These are phyloP conservation scores for Calycopis cecrops DNA, from an alignment of 1,140 invertebrate species.

Conservation along the genomic window DNA sequence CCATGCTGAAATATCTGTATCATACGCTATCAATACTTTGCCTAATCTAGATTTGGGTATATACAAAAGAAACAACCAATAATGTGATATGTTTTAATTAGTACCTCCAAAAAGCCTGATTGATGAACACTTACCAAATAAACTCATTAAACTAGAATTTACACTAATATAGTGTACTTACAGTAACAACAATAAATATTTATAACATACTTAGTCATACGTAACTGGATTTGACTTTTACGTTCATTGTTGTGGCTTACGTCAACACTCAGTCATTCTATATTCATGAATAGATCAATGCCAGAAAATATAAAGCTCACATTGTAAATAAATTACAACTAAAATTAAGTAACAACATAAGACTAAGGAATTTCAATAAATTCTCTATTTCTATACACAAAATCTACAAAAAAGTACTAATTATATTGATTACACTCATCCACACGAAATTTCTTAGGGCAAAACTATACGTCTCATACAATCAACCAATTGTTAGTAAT, in stretches of 20 bases:
- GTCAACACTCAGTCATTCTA: conserved; percentile 15
- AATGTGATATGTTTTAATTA: conserved; percentile 66
- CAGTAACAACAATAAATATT: conserved; percentile 51
- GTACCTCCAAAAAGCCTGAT: conserved; percentile 53
- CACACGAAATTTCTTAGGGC: background rate
- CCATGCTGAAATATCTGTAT: no score
- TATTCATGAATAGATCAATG: conserved; percentile 15
- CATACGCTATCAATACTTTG: no score
- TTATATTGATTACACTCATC: background rate
- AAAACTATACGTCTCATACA: background rate
- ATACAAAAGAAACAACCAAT: conserved; percentile 35
- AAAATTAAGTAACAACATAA: conserved; percentile 19
- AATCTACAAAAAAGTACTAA: conserved; percentile 1
- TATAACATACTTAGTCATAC: conserved; percentile 19
- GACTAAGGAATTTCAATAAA: conserved; percentile 9
- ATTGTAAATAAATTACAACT: conserved; percentile 19
- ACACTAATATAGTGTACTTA: conserved; percentile 73
- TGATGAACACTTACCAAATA: conserved; percentile 40
- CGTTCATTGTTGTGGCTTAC: conserved; percentile 4
- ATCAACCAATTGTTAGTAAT: conserved; percentile 3
- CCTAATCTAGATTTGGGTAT: conserved; percentile 11
- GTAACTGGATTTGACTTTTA: conserved; percentile 11
- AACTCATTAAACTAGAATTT: conserved; percentile 52
- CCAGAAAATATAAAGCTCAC: conserved; percentile 3
- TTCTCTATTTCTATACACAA: conserved; percentile 11